phyloP scores from a whole-genome alignment of 1,140 invertebrate genomes.

The Nasonia vitripennis region DNA sequence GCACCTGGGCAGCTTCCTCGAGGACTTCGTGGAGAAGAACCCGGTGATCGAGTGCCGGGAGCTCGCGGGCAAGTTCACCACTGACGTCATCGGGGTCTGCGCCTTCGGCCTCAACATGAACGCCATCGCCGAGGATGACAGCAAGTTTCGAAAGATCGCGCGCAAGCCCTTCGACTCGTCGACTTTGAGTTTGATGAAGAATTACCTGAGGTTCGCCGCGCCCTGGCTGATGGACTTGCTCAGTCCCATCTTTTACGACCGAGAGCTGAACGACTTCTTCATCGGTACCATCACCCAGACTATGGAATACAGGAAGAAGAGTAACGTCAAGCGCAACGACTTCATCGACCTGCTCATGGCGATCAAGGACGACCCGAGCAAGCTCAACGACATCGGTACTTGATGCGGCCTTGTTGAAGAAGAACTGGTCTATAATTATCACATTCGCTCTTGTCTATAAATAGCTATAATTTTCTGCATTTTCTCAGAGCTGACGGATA shows the following conservation, averaged over 20 bases:
- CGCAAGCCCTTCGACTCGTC: slow-evolving; percentile 59
- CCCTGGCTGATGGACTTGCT: slow-evolving; percentile 55
- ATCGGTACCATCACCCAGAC: slow-evolving; percentile 70
- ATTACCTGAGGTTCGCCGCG: slow-evolving; percentile 57
- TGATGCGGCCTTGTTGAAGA: too few relatives aligned
- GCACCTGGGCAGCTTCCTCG: slow-evolving; percentile 68
- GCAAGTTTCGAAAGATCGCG: slow-evolving; percentile 72
- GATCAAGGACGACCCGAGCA: slow-evolving; percentile 69
- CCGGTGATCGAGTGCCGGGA: slow-evolving; percentile 73
- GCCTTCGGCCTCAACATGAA: slow-evolving; percentile 77
- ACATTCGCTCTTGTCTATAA: too few relatives aligned
- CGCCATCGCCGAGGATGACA: slow-evolving; percentile 72
- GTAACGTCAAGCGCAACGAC: slow-evolving; percentile 73
- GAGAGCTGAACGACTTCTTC: slow-evolving; percentile 74
- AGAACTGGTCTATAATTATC: too few relatives aligned
- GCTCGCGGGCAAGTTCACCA: slow-evolving; percentile 73
- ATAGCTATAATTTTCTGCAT: neutral
- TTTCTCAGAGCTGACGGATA: slow-evolving; percentile 62
- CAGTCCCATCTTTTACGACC: slow-evolving; percentile 49
- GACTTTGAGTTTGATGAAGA: neutral
- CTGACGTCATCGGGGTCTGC: slow-evolving; percentile 76
- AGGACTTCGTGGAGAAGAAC: slow-evolving; percentile 62
- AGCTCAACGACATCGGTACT: slow-evolving; percentile 57
- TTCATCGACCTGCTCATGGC: slow-evolving; percentile 77
- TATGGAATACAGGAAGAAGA: slow-evolving; percentile 71